These are phyloP conservation scores for Sebastes vulpes DNA, from an alignment of 2,797 vertebrate species.

Conservation along the genomic window DNA sequence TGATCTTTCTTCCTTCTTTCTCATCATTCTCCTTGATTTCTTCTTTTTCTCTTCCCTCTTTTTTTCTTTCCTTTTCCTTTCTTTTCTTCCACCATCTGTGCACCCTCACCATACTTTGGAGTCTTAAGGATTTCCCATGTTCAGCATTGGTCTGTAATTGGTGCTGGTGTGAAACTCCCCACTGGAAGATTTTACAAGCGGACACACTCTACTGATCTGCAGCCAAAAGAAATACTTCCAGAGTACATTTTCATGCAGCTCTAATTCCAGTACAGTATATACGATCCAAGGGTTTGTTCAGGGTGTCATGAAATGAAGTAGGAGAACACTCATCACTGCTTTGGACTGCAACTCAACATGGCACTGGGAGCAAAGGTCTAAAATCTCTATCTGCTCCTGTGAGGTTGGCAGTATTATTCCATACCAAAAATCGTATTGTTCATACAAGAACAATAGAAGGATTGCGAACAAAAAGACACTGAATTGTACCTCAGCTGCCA, in stretches of 20 bases:
- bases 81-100: neutral
- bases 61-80: neutral
- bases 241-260: slow-evolving; percentile 26
- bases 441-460: neutral
- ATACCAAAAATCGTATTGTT: neutral
- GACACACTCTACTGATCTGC: slow-evolving; percentile 39
- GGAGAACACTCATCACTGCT: slow-evolving; percentile 11
- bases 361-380: neutral
- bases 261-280: slow-evolving; percentile 36
- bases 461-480: neutral
- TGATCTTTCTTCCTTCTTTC: neutral
- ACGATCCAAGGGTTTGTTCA: slow-evolving; percentile 20
- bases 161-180: slow-evolving; percentile 27
- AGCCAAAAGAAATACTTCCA: slow-evolving; percentile 49
- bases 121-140: slow-evolving; percentile 5
- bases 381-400: neutral
- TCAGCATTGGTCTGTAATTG: slow-evolving; percentile 19
- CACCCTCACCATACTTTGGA: neutral
- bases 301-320: slow-evolving; percentile 16
- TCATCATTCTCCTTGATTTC: neutral
- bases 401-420: neutral
- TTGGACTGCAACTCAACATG: neutral
- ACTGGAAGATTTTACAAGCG: slow-evolving; percentile 9
- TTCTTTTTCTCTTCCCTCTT: neutral
- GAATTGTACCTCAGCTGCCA: neutral